Percentiles rank a stretch among this genome's conserved stretches.
Evolutionary conservation across 1,140 invertebrate species (phyloP).

Genomic region (Maniola jurtina): DNA sequence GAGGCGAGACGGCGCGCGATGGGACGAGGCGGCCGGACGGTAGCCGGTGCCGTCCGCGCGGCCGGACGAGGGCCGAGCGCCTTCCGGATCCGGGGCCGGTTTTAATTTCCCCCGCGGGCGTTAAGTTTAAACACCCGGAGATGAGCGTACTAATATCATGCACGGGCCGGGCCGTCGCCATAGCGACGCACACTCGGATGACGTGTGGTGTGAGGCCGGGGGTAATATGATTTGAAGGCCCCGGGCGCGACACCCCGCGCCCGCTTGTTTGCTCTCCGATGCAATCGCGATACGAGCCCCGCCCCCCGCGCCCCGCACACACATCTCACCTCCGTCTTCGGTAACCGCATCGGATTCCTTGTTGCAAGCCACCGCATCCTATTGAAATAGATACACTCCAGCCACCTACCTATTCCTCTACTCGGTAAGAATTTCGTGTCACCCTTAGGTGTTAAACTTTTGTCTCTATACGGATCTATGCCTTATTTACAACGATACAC

Average conservation of each 20-base stretch:
- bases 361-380: conserved; percentile 69
- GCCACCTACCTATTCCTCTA: conserved; percentile 40
- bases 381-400: conserved; percentile 67
- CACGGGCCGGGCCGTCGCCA: conserved; percentile 75
- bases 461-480: neutral
- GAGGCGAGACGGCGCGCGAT: neutral
- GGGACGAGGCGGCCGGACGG: conserved; percentile 17
- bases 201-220: conserved; percentile 69
- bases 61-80: conserved; percentile 45
- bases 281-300: conserved; percentile 72
- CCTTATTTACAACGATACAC: neutral
- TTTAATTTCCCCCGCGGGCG: conserved; percentile 74
- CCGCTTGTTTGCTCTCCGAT: conserved; percentile 76
- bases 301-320: conserved; percentile 46
- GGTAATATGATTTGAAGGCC: conserved; percentile 74
- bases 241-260: conserved; percentile 56
- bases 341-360: conserved; percentile 73
- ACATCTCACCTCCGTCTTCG: conserved; percentile 70
- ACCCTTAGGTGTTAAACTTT: conserved; percentile 9
- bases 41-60: conserved; percentile 6
- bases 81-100: conserved; percentile 60
- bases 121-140: conserved; percentile 73
- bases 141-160: conserved; percentile 77
- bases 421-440: conserved; percentile 42
- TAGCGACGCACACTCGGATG: conserved; percentile 72